These are phyloP conservation scores for Egretta garzetta DNA, from an alignment of 2,113 vertebrate genomes.

Conservation along the genomic window DNA sequence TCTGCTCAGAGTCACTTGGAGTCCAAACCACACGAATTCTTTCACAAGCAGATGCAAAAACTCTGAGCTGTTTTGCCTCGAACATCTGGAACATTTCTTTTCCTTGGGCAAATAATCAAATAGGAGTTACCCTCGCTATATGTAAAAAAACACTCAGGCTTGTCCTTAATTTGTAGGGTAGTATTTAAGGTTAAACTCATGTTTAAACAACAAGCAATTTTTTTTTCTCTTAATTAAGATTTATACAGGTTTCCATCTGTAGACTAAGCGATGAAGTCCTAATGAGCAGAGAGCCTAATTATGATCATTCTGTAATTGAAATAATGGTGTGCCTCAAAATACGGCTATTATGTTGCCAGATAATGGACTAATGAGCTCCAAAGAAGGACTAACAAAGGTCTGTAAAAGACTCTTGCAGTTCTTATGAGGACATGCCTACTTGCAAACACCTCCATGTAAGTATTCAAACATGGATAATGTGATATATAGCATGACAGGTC, in stretches of 20 bases:
- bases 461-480: background rate
- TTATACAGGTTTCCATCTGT: slow-evolving; percentile 4
- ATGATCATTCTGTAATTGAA: slow-evolving; percentile 46
- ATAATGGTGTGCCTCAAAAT: slow-evolving; percentile 18
- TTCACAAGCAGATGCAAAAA: background rate
- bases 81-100: background rate
- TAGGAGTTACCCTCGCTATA: background rate
- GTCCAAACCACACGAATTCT: background rate
- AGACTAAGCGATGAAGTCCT: background rate
- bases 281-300: slow-evolving; percentile 45
- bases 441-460: background rate
- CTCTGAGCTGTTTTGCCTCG: background rate
- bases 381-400: background rate
- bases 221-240: slow-evolving; percentile 57
- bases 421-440: background rate
- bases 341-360: background rate
- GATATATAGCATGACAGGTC: background rate
- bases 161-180: background rate
- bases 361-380: slow-evolving; percentile 9
- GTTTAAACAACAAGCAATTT: slow-evolving; percentile 15
- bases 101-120: background rate
- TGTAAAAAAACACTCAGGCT: background rate
- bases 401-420: background rate
- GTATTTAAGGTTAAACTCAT: slow-evolving; percentile 8
- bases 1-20: background rate